phyloP scores from a whole-genome alignment of 1,140 invertebrate species.

The Lepeophtheirus salmonis region DNA sequence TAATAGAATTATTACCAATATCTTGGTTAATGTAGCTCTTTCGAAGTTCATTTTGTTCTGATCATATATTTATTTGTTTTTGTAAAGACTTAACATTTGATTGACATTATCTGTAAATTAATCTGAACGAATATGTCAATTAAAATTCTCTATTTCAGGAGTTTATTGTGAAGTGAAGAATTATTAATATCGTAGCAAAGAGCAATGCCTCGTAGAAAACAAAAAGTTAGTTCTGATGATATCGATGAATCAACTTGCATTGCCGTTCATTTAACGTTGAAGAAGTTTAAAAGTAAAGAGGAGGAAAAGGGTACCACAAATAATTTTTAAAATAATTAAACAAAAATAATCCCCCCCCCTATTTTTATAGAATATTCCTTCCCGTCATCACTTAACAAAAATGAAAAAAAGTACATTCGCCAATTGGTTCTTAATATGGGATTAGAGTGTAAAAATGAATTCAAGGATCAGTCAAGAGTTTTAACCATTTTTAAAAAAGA shows the following conservation, averaged over 20 bases:
- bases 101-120: background rate
- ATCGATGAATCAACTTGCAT: background rate
- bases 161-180: too few species aligned
- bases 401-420: constrained; percentile 58
- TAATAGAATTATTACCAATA: too few species aligned
- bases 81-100: too few species aligned
- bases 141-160: too few species aligned
- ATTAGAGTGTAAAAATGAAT: constrained; percentile 50
- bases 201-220: too few species aligned
- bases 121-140: too few species aligned
- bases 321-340: too few species aligned
- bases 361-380: constrained; percentile 36
- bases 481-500: constrained; percentile 53
- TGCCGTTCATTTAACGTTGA: background rate
- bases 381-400: constrained; percentile 49
- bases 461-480: constrained; percentile 45
- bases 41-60: background rate
- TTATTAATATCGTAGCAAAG: too few species aligned
- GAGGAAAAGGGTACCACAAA: background rate
- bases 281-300: background rate
- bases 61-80: background rate
- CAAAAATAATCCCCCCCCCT: constrained; percentile 16
- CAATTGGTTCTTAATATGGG: constrained; percentile 38
- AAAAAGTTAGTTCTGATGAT: background rate
- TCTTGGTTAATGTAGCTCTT: background rate